Conservation (phyloP, 2,888 invertebrate genomes). For the Ariolimax columbianus region DNA sequence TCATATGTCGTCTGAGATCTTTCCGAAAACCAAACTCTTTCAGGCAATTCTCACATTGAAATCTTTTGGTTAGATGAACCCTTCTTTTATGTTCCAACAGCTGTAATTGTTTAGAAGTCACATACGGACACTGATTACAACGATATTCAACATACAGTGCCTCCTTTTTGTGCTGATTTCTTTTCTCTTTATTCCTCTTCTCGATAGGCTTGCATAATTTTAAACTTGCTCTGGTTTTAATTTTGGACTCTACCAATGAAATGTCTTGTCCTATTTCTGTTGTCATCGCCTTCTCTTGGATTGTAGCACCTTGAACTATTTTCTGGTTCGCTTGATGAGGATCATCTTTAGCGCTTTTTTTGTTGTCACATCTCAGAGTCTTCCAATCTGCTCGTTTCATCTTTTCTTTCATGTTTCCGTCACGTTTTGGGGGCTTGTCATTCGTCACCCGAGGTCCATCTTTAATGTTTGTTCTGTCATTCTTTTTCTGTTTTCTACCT, state of each 20-base stretch:
- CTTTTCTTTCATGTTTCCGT: neutral
- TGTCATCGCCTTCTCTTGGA: neutral
- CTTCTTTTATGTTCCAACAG: conserved; percentile 63
- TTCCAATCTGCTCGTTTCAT: neutral
- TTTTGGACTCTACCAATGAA: neutral
- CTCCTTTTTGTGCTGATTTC: neutral
- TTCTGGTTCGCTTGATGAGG: neutral
- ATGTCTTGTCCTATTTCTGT: neutral
- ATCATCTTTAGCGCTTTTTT: neutral
- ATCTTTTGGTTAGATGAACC: conserved; percentile 61
- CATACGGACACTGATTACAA: conserved; percentile 62
- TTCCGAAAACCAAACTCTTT: conserved; percentile 65
- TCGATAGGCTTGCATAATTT: neutral
- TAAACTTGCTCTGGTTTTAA: neutral
- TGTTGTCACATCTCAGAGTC: neutral
- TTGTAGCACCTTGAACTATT: neutral
- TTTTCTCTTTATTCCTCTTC: neutral
- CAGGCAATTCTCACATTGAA: conserved; percentile 63
- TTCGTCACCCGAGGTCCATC: neutral
- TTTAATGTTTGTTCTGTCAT: neutral
- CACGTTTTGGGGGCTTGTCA: neutral
- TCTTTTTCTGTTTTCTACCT: neutral
- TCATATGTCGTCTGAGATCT: conserved; percentile 65
- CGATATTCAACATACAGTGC: neutral
- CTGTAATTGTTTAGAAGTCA: conserved; percentile 57